phyloP scores from a whole-genome alignment of 2,113 vertebrate genomes.

The Megaceryle torquata region DNA sequence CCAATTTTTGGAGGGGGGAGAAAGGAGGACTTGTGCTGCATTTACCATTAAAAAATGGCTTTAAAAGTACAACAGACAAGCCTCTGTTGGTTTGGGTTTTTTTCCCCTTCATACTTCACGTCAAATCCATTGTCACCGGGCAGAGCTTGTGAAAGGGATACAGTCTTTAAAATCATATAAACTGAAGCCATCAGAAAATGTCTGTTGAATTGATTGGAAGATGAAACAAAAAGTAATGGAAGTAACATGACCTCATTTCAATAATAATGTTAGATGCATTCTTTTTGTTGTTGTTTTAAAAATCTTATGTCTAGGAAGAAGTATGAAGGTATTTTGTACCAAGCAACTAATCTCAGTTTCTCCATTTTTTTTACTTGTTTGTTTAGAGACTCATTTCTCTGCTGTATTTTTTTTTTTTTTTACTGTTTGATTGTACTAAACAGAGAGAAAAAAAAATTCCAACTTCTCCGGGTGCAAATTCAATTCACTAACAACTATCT shows the following conservation, averaged over 20 bases:
- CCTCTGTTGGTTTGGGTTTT: not conserved
- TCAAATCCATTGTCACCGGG: conserved; percentile 48
- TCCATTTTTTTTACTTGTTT: not conserved
- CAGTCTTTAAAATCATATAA: conserved; percentile 51
- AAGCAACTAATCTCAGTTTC: not conserved
- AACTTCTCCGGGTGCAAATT: conserved; percentile 38
- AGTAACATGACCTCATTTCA: conserved; percentile 66
- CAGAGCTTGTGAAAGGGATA: conserved; percentile 52
- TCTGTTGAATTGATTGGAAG: conserved; percentile 52
- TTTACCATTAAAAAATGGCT: conserved; percentile 6
- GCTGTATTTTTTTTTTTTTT: not conserved
- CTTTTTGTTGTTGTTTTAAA: conserved; percentile 30
- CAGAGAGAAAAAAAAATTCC: conserved; percentile 33
- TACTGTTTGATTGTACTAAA: conserved; percentile 38
- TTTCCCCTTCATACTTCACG: not conserved
- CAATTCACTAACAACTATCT: conserved; percentile 57
- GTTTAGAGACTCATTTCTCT: not conserved
- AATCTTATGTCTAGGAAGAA: not conserved
- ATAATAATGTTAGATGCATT: not conserved
- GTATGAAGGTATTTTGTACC: conserved; percentile 22
- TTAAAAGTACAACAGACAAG: conserved; percentile 2
- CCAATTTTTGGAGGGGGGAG: not conserved
- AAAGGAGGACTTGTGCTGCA: not conserved
- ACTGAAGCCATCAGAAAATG: conserved; percentile 41
- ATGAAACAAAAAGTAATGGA: conserved; percentile 61